Evolutionary conservation across 2,113 vertebrate genomes (phyloP), one percentile per base, ranked within the genome.

Genomic region (Taxidea taxus): DNA sequence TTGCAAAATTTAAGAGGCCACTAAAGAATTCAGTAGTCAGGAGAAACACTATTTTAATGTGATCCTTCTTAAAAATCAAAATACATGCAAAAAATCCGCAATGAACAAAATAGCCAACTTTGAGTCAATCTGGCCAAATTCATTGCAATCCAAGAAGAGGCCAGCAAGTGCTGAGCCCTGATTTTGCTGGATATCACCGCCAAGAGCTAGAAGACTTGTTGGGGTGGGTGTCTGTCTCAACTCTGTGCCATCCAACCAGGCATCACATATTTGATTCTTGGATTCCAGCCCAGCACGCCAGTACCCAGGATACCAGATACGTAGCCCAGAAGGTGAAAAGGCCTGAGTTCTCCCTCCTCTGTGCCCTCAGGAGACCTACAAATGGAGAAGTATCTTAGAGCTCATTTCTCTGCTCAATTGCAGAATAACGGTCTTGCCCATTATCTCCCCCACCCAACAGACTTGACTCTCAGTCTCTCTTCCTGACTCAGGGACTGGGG

Each of bases 331-430:
- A 18, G 16, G 10, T 34, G 31, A 25, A 34, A 39, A 34, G 39
- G 16, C 66, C 66, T 77, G 68, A 49, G 4, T 58, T 34, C 29
- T 64, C 21, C 14, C n/a, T 64, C 21, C 20, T 89, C 85, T 42
- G 2, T 25, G 34, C 44, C 66, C 64, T 54, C 44, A 37, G 6
- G 29, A 11, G 6, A 81, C 86, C 37, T 29, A 6, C 18, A 96
- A 94, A 95, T 84, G 62, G 60, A 91, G 95, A 95, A 97, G 58
- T 89, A 10, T 6, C 82, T 54, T 13, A 81, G 49, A 62, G 42
- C 39, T 44, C 54, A 10, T 27, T 66, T 64, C 81, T 51, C 54
- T 18, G n/a, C 64, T 39, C 44, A 23, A 70, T 56, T 94, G 31
- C 96, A 82, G 51, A 91, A 62, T 51, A 96, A 97, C 64, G 0